Evolutionary conservation across 2,113 vertebrate species (phyloP).

Genomic region (Cinclus cinclus): DNA sequence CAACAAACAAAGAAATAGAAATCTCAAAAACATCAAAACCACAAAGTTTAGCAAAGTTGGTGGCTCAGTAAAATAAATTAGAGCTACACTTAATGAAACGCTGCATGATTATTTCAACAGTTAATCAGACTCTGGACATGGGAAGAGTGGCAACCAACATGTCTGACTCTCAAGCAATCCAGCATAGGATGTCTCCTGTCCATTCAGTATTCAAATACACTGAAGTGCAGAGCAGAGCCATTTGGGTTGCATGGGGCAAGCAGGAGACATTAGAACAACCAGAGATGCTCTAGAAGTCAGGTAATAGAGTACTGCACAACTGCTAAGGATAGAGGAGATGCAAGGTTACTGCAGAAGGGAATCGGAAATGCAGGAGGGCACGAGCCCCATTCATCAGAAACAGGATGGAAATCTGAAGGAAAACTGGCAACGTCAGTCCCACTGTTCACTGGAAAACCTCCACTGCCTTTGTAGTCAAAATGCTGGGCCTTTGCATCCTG

Average conservation of each 20-base stretch:
- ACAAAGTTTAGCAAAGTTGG: not conserved
- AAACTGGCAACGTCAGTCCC: not conserved
- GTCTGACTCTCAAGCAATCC: not conserved
- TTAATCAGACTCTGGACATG: not conserved
- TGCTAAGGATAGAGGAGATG: not conserved
- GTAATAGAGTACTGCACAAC: not conserved
- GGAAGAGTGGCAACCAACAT: not conserved
- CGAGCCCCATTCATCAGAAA: not conserved
- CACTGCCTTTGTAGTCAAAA: not conserved
- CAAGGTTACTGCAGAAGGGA: not conserved
- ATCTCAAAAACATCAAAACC: not conserved
- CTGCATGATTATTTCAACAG: not conserved
- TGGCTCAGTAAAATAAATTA: not conserved
- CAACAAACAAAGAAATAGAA: not conserved
- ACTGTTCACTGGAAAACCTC: not conserved
- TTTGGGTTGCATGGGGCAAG: accelerated
- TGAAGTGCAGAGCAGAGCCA: accelerated
- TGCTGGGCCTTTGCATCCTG: not conserved
- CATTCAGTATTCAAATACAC: not conserved
- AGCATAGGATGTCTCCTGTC: not conserved
- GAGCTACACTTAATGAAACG: not conserved
- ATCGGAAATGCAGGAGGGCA: not conserved
- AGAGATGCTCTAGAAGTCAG: not conserved
- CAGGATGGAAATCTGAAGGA: not conserved
- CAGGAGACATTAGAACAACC: not conserved